Percentiles rank a stretch among this genome's conserved stretches.
Evolutionary conservation across 1,140 invertebrate genomes (phyloP).

Genomic region (Zaprionus vittiger): DNA sequence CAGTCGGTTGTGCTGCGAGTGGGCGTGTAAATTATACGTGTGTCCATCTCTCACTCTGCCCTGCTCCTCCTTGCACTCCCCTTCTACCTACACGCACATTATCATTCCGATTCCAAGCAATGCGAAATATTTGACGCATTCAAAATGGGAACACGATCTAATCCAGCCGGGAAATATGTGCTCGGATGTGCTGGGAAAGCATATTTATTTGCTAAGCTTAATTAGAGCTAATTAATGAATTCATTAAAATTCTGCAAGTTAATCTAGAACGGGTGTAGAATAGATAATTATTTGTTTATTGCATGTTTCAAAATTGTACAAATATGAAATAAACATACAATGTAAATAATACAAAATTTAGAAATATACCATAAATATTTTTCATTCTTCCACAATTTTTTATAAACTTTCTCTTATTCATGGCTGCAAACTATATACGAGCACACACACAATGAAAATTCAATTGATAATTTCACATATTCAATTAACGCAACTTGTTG

Average conservation of each 20-base stretch:
- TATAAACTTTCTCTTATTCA: not conserved
- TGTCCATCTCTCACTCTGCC: not conserved
- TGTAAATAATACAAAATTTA: not conserved
- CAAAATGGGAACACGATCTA: not conserved
- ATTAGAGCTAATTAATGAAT: slow-evolving; percentile 19
- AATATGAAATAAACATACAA: not conserved
- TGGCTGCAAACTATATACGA: not conserved
- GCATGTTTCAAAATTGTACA: not conserved
- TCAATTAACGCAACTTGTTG: slow-evolving; percentile 63
- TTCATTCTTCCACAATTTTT: not conserved
- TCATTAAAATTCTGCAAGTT: not conserved
- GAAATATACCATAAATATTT: not conserved
- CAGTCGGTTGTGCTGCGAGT: not conserved
- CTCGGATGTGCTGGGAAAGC: not conserved
- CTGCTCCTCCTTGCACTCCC: not conserved
- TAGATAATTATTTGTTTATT: not conserved
- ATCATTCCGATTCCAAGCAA: slow-evolving; percentile 37
- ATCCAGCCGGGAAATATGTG: slow-evolving; percentile 11
- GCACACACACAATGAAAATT: slow-evolving; percentile 36
- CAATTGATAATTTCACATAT: slow-evolving; percentile 39
- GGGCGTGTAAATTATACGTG: slow-evolving; percentile 26
- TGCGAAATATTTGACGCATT: slow-evolving; percentile 31
- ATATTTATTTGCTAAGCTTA: not conserved
- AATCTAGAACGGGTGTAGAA: not conserved
- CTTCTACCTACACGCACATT: not conserved